phyloP scores from a whole-genome alignment of 2,113 vertebrate species.

The Nothocercus julius region DNA sequence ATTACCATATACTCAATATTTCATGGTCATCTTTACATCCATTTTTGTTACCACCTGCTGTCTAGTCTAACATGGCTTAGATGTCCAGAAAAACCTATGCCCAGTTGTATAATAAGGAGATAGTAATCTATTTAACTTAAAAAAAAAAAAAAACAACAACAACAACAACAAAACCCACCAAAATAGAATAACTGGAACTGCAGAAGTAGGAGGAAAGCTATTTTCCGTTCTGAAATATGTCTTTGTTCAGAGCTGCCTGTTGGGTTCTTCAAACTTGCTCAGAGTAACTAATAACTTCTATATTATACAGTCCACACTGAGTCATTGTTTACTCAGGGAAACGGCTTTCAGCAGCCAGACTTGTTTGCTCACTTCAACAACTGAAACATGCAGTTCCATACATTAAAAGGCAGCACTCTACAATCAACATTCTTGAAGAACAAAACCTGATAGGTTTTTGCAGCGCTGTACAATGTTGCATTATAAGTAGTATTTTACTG shows the following conservation, averaged over 20 bases:
- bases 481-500: neutral
- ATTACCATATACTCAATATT: neutral
- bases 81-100: neutral
- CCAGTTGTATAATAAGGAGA: conserved; percentile 12
- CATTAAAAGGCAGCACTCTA: conserved; percentile 1
- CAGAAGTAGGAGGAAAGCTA: conserved; percentile 49
- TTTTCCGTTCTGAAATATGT: conserved; percentile 46
- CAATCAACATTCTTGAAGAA: neutral
- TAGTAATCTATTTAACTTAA: conserved; percentile 42
- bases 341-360: conserved; percentile 59
- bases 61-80: neutral
- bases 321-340: conserved; percentile 64
- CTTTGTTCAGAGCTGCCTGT: conserved; percentile 6
- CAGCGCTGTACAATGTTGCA: neutral
- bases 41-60: conserved; percentile 3
- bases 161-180: conserved; percentile 49
- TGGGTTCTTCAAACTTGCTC: conserved; percentile 34
- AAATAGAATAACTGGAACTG: conserved; percentile 3
- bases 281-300: conserved; percentile 56
- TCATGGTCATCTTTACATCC: neutral
- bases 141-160: neutral
- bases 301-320: conserved; percentile 51
- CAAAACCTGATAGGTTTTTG: neutral
- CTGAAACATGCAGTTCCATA: conserved; percentile 28
- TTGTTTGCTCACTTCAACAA: conserved; percentile 49